Base-by-base conservation (phyloP, 2,888 invertebrate genomes). In the Andricus curvator region DNA sequence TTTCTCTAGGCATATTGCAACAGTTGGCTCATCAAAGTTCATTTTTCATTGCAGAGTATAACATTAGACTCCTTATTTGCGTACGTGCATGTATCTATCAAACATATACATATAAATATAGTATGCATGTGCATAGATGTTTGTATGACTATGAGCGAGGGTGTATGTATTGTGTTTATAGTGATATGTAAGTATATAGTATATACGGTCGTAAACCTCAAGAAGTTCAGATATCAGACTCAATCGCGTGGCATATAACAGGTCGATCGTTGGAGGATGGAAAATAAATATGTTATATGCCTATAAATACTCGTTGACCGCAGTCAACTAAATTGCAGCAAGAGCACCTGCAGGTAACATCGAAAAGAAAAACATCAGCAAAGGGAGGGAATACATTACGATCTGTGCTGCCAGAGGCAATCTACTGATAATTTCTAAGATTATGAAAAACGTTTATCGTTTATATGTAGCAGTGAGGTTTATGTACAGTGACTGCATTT, bases 21-120 rank as follows among this genome's bases (percentile, higher is more conserved):
- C 66, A 67, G 66, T 22, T 67, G n/a, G 41, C 66, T 67, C 66
- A 67, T 67, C 66, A 67, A 67, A 67, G 66, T 67, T 67, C 66
- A 67, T 67, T 67, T 67, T 67, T 67, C 66, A 67, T 37, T 67
- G 22, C 66, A 67, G 5, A 67, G 66, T 41, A 9, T 37, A 66
- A 66, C 66, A 66, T 66, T 66, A 66, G 41, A n/a, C 41, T 66
- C 13, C 66, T 66, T 41, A 41, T n/a, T 11, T 41, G 66, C 41
- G n/a, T 41, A 41, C 20, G 4, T 66, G 15, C 20, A 37, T 20
- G 33, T 41, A 13, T n/a, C 13, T n/a, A 11, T 66, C 20, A 8
- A 17, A 37, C 17, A 33, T 33, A 66, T n/a, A n/a, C n/a, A 20
- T 6, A 37, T 20, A 33, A 8, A 66, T 37, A 11, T n/a, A 66